Evolutionary conservation across 1,140 invertebrate species (phyloP).

Genomic region (Condylostylus longicornis): DNA sequence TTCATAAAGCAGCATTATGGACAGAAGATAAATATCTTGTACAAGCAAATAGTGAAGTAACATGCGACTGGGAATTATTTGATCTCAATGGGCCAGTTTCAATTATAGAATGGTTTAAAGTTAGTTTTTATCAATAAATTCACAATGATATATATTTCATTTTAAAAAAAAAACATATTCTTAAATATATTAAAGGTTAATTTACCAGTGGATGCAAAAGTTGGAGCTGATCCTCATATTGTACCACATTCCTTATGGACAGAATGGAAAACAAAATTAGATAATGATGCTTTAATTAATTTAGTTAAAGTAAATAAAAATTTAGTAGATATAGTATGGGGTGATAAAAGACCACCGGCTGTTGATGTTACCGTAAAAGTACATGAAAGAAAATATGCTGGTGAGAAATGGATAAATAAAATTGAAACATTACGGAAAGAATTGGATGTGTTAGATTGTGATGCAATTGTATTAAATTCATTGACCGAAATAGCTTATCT

Average conservation of each 20-base stretch:
- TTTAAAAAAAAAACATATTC: conserved; percentile 19
- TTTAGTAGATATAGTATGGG: conserved; percentile 71
- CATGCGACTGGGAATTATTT: conserved; percentile 70
- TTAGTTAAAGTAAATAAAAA: conserved; percentile 54
- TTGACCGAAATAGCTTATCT: conserved; percentile 90
- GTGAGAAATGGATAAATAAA: conserved; percentile 52
- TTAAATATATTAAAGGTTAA: conserved; percentile 43
- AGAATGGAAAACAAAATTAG: conserved; percentile 38
- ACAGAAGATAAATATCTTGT: conserved; percentile 74
- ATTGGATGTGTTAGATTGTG: conserved; percentile 46
- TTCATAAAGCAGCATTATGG: conserved; percentile 67
- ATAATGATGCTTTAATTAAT: conserved; percentile 35
- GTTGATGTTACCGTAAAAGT: conserved; percentile 39
- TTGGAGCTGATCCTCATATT: conserved; percentile 72
- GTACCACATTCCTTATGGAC: conserved; percentile 50
- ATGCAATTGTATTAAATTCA: conserved; percentile 71
- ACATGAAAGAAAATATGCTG: conserved; percentile 32
- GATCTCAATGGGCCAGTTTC: conserved; percentile 46
- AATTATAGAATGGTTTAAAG: conserved; percentile 45
- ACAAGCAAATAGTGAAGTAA: conserved; percentile 56
- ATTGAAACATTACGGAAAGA: conserved; percentile 48
- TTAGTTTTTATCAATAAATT: conserved; percentile 13
- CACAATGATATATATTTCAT: background rate
- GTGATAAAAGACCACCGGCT: conserved; percentile 39
- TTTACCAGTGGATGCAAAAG: conserved; percentile 43